Evolutionary conservation across 1,140 invertebrate genomes (phyloP).

Genomic region (Leptopilina boulardi): DNA sequence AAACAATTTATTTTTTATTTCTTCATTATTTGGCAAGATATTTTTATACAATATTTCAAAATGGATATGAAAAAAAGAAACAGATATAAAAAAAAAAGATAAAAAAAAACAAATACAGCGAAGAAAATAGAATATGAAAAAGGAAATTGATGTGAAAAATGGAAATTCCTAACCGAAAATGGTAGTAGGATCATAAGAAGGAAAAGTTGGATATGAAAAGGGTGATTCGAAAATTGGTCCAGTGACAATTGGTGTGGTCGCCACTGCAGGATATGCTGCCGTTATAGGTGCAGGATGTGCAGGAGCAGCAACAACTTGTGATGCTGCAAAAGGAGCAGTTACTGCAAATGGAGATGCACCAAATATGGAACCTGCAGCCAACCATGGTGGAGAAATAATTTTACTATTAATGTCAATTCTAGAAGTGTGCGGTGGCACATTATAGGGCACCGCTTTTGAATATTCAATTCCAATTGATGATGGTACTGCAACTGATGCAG

Average conservation of each 20-base stretch:
- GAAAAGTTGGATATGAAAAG: neutral
- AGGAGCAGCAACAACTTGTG: constrained; percentile 41
- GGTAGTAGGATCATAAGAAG: neutral
- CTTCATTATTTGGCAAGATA: no score
- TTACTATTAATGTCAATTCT: constrained; percentile 76
- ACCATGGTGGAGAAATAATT: constrained; percentile 55
- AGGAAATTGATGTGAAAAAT: neutral
- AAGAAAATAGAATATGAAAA: neutral
- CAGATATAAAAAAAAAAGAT: neutral
- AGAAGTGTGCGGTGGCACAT: constrained; percentile 76
- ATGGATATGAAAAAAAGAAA: neutral
- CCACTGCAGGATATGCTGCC: constrained; percentile 35
- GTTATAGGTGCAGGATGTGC: constrained; percentile 30
- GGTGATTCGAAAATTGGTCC: neutral
- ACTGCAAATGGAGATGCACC: constrained; percentile 47
- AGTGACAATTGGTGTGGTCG: neutral
- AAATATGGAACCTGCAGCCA: neutral
- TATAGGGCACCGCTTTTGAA: constrained; percentile 72
- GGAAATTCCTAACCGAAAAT: neutral
- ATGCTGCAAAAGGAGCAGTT: constrained; percentile 48
- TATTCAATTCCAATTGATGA: constrained; percentile 63
- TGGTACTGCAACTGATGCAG: constrained; percentile 53
- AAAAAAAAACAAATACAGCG: neutral
- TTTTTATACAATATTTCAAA: no score
- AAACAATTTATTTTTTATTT: no score